Evolutionary conservation across 2,888 invertebrate species (phyloP).

Genomic region (Agrilus mali): DNA sequence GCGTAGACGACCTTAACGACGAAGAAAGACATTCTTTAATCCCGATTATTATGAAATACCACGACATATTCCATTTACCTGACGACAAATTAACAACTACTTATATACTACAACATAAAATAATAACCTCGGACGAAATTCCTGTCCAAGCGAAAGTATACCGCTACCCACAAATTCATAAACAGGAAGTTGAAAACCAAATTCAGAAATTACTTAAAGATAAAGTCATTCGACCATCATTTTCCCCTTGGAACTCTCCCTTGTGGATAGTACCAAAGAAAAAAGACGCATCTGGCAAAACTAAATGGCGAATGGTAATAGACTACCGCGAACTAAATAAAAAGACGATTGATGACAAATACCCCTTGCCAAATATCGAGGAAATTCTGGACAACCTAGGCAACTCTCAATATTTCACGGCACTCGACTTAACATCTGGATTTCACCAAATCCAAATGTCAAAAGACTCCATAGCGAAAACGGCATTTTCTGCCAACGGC

Average conservation of each 20-base stretch:
- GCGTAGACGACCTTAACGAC: neutral
- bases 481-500: slow-evolving; percentile 17
- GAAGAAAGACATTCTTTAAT: slow-evolving; percentile 1
- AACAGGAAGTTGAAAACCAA: no score
- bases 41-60: neutral
- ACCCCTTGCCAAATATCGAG: slow-evolving; percentile 14
- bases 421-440: neutral
- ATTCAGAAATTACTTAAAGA: slow-evolving; percentile 13
- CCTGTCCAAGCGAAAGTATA: no score
- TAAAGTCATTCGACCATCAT: slow-evolving; percentile 19
- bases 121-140: neutral
- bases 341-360: slow-evolving; percentile 12
- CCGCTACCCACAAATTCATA: no score
- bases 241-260: slow-evolving; percentile 23
- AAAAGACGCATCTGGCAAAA: slow-evolving; percentile 18
- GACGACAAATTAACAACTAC: neutral
- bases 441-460: slow-evolving; percentile 18
- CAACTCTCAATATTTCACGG: slow-evolving; percentile 11
- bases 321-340: slow-evolving; percentile 15
- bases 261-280: slow-evolving; percentile 25
- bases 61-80: neutral
- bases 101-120: neutral
- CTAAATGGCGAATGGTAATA: slow-evolving; percentile 15
- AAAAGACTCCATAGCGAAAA: slow-evolving; percentile 15
- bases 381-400: slow-evolving; percentile 15